Conservation (phyloP, 1,140 invertebrate genomes). For the Dryas iulia region DNA sequence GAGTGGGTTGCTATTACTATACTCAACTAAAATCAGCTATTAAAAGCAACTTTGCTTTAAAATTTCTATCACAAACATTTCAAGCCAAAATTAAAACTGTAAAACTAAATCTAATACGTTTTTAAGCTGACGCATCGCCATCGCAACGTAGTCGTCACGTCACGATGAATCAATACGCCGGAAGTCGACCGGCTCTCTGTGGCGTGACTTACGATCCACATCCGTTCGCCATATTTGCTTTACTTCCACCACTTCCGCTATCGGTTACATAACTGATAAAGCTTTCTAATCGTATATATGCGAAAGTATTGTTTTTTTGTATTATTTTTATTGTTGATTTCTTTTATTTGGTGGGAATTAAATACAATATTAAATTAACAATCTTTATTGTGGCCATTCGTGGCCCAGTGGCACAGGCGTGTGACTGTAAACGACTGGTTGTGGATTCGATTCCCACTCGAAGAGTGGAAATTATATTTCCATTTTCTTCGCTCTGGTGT, state of each 20-base stretch:
- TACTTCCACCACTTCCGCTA: slow-evolving; percentile 59
- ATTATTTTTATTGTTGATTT: background rate
- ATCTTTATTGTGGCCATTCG: no score
- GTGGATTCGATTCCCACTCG: no score
- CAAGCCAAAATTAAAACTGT: background rate
- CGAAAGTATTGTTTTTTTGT: background rate
- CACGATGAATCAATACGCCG: slow-evolving; percentile 43
- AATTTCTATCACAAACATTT: no score
- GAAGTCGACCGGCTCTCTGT: slow-evolving; percentile 58
- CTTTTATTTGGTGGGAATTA: no score
- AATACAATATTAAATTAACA: no score
- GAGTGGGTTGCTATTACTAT: no score
- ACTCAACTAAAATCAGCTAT: no score
- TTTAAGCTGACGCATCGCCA: slow-evolving; percentile 6
- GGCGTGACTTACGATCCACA: slow-evolving; percentile 70
- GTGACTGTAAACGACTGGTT: no score
- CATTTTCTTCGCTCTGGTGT: no score
- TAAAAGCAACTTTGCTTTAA: no score
- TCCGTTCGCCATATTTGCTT: slow-evolving; percentile 71
- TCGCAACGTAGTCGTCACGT: slow-evolving; percentile 43
- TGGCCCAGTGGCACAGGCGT: no score
- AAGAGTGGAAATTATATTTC: no score
- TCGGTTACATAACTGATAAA: slow-evolving; percentile 42
- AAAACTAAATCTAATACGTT: slow-evolving; percentile 3
- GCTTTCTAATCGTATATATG: slow-evolving; percentile 21